Base-by-base conservation (phyloP, 2,888 invertebrate species). In the Dicycla oo region DNA sequence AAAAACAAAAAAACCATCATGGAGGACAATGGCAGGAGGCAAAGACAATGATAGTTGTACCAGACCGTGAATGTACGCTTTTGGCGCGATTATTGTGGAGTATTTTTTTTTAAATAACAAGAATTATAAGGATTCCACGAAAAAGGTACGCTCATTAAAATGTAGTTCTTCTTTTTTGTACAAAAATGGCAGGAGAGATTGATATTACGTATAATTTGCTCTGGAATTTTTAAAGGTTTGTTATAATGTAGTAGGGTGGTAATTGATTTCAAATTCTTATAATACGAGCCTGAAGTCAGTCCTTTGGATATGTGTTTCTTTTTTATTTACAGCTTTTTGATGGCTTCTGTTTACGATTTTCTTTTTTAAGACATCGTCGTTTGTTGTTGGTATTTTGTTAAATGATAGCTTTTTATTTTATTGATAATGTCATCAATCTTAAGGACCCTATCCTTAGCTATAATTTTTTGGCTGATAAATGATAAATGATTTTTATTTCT, bases 31-130 rank as follows among this genome's bases (percentile, higher is more conserved):
- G 84, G 86, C 85, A 83, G 87, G 86, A 86, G 87, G 87, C 83
- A 86, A 86, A 88, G 88, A 91, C 90, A 91, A 91, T 90, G 89
- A 91, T 91, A 88, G 89, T 91, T 88, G 87, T 89, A 91, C 87
- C 91, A 91, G 91, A 91, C 91, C 91, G 91, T 91, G 86, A 91
- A 91, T 84, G 75, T 80, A 74, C 80, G 75, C 83, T 83, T 86
- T 84, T 86, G 78, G 84, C 63, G 71, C 81, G 72, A 76, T 80
- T 85, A 88, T 87, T 86, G 79, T 81, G 82, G 85, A 71, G 84
- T 85, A 78, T 88, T 86, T 86, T 85, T n/a, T 78, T 73, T 23
- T 81, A 38, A 84, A 85, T 84, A 80, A 78, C 78, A 66, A 82
- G 65, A 82, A 86, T 83, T 83, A 81, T 80, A 85, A 78, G 75